Base-by-base conservation (phyloP, 2,888 invertebrate species). In the Atherix ibis region DNA sequence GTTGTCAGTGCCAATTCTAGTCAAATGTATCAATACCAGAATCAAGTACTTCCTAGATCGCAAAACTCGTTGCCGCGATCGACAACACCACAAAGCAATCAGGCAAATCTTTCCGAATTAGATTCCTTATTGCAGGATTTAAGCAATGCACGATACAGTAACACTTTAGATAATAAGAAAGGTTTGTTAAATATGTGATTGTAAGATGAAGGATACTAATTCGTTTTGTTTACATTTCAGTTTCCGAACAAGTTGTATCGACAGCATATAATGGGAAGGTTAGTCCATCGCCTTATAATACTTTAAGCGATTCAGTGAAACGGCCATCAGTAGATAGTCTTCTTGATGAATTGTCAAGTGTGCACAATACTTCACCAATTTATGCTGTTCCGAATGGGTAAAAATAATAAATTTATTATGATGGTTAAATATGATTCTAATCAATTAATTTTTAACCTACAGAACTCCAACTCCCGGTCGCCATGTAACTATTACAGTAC, bases 81-180 rank as follows among this genome's bases (percentile, higher is more conserved):
- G 16, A 16, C 30, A 29, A 40, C 37, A n/a, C 42, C 37, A 18
- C 34, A 51, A 31, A 39, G 37, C 30, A 54, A 50, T 42, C 46
- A 59, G 34, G 83, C 77, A 46, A 85, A 91, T 60, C 67, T 92
- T 29, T 82, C 85, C 0, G 94, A 94, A 59, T 61, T 95, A 54
- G 94, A 95, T 59, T 84, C 81, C 12, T 67, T 95, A 34, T 68
- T 95, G 36, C 82, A 89, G 53, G 94, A 94, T 58, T 68, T 95
- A 46, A 91, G 89, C 65, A 81, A 77, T 54, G 80, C 81, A 1
- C 68, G 70, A 39, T 77, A 76, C 52, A 52, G 57, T 39, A 65
- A 63, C 41, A 50, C 53, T 6, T 43, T 48, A 15, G 63, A 63
- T n/a, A n/a, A n/a, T n/a, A 56, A 54, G 40, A 65, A 65, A 54